Percentiles rank a stretch among this genome's conserved stretches.
These are phyloP conservation scores for Chloropsis hardwickii DNA, from an alignment of 2,113 vertebrate species.

Conservation along the genomic window DNA sequence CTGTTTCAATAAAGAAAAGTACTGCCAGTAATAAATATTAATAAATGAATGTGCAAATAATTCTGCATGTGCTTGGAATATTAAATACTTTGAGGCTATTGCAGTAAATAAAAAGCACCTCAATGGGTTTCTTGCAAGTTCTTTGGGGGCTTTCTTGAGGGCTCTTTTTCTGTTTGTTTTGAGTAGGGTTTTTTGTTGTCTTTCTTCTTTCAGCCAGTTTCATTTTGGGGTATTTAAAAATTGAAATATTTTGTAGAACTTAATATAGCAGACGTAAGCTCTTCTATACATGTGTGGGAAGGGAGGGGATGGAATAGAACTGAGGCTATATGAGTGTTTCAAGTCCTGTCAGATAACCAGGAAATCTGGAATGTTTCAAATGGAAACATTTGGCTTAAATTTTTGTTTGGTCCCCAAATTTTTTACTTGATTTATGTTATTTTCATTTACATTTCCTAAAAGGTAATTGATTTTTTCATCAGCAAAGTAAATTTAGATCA, in stretches of 20 bases:
- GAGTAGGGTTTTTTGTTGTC: not conserved
- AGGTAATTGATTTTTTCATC: not conserved
- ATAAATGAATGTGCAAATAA: not conserved
- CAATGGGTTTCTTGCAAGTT: not conserved
- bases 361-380: not conserved
- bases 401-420: not conserved
- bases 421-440: not conserved
- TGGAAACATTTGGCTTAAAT: not conserved
- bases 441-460: not conserved
- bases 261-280: not conserved
- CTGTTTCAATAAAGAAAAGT: not conserved
- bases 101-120: not conserved
- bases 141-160: not conserved
- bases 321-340: not conserved
- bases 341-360: not conserved
- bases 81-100: not conserved
- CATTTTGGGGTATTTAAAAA: not conserved
- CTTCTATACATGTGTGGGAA: not conserved
- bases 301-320: not conserved
- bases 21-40: not conserved
- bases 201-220: not conserved
- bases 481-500: not conserved
- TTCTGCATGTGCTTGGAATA: not conserved
- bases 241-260: not conserved
- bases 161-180: not conserved